Percentiles rank a stretch among this genome's conserved stretches.
phyloP scores from a whole-genome alignment of 2,888 invertebrate genomes.

The Tortricodes alternella region DNA sequence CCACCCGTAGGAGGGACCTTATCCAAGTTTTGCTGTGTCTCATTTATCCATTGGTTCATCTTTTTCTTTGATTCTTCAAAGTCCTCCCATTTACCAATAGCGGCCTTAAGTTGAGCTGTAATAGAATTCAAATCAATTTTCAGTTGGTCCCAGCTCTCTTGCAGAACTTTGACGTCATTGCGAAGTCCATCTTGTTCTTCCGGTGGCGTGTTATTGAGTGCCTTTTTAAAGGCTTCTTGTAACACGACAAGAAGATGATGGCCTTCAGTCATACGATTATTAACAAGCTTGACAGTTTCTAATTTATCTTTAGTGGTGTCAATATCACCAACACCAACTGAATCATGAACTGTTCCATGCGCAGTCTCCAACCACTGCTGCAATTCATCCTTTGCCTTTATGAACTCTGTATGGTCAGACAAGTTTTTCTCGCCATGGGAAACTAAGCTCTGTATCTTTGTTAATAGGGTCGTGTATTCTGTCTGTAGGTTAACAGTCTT shows the following conservation, averaged over 20 bases:
- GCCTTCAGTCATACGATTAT: conserved; percentile 90
- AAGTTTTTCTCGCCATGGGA: conserved; percentile 95
- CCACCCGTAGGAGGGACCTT: conserved; percentile 89
- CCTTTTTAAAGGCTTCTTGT: conserved; percentile 93
- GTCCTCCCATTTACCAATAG: conserved; percentile 93
- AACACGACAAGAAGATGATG: conserved; percentile 92
- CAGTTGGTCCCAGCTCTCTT: conserved; percentile 95
- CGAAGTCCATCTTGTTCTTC: conserved; percentile 91
- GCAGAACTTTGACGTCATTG: conserved; percentile 88
- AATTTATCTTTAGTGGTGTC: conserved; percentile 90
- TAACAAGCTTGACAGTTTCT: conserved; percentile 89
- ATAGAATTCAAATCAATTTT: conserved; percentile 94
- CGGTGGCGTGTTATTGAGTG: conserved; percentile 90
- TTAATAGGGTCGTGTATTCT: conserved; percentile 89
- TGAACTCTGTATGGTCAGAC: conserved; percentile 94
- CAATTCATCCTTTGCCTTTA: conserved; percentile 92
- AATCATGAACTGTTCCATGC: conserved; percentile 91
- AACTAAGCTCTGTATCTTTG: conserved; percentile 90
- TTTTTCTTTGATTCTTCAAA: conserved; percentile 89
- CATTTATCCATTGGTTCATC: conserved; percentile 90
- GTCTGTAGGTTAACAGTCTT: conserved; percentile 93
- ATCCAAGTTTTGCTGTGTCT: conserved; percentile 87
- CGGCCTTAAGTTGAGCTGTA: conserved; percentile 91
- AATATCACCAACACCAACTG: conserved; percentile 91
- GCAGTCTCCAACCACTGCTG: conserved; percentile 92